phyloP scores from a whole-genome alignment of 2,888 invertebrate species.

The Trissolcus japonicus region DNA sequence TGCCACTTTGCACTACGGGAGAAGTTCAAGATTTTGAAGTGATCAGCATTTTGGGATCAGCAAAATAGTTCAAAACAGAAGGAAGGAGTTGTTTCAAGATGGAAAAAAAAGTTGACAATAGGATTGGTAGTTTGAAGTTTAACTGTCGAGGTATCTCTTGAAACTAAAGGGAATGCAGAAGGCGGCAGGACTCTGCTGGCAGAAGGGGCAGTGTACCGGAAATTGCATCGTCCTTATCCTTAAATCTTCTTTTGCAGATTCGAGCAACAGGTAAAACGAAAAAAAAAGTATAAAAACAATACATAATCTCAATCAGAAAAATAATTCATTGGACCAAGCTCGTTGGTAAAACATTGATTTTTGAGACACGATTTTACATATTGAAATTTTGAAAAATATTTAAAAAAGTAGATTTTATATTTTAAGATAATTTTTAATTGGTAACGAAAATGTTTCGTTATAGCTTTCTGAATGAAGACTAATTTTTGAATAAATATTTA shows the following conservation, averaged over 20 bases:
- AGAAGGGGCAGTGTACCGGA: constrained; percentile 68
- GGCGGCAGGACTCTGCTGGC: constrained; percentile 47
- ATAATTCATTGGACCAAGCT: background rate
- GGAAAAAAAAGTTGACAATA: background rate
- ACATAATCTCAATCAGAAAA: background rate
- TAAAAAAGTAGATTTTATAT: background rate
- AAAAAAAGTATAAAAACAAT: background rate
- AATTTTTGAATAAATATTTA: no score
- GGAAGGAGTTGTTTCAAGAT: no score
- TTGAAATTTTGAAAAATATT: no score
- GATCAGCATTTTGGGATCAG: no score
- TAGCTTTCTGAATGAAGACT: no score
- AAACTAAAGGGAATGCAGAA: constrained; percentile 53
- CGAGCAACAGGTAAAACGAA: background rate
- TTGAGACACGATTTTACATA: background rate
- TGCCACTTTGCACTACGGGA: background rate
- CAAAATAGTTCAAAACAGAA: no score
- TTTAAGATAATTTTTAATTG: background rate
- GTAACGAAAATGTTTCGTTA: no score
- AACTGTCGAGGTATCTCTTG: constrained; percentile 43
- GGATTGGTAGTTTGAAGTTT: constrained; percentile 25
- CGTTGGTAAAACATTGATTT: background rate
- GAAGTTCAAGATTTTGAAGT: no score
- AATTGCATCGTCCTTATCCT: constrained; percentile 69
- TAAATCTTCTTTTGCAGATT: constrained; percentile 3